These are phyloP conservation scores for Sebastiscus albofasciatus DNA, from an alignment of 2,797 vertebrate genomes.

Conservation along the genomic window DNA sequence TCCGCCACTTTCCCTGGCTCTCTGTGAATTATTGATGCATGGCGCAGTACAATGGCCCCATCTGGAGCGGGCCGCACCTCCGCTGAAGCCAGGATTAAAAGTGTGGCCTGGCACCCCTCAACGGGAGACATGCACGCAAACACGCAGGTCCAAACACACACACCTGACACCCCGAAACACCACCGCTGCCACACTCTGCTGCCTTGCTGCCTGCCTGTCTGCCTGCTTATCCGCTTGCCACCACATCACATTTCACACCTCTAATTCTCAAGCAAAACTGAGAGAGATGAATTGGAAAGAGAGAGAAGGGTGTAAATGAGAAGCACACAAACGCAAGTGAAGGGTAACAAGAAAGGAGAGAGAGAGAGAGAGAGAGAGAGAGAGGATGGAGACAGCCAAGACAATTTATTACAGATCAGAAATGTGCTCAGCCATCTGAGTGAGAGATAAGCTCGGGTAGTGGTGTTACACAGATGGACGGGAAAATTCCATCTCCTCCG, in stretches of 20 bases:
- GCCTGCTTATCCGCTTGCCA: background rate
- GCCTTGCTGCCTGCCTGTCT: constrained; percentile 6
- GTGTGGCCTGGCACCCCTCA: constrained; percentile 62
- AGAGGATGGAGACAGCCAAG: background rate
- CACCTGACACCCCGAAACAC: constrained; percentile 8
- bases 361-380: background rate
- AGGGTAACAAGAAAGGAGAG: background rate
- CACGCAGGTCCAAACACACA: background rate
- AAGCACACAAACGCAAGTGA: constrained; percentile 13
- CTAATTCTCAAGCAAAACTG: constrained; percentile 35
- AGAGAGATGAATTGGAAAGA: background rate
- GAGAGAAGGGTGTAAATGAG: constrained; percentile 40
- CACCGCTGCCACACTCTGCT: constrained; percentile 33
- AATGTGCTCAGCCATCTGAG: constrained; percentile 34
- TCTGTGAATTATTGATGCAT: constrained; percentile 85
- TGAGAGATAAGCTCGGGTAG: constrained; percentile 24
- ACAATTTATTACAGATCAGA: constrained; percentile 42
- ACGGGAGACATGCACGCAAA: constrained; percentile 34
- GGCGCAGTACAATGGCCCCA: constrained; percentile 83
- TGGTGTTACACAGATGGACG: background rate
- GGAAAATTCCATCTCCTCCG: background rate
- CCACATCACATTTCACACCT: constrained; percentile 53
- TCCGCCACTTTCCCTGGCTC: constrained; percentile 79
- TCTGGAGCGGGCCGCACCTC: constrained; percentile 77
- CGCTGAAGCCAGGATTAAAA: constrained; percentile 74